phyloP scores from a whole-genome alignment of 1,140 invertebrate species.

The Neodiprion virginianus region DNA sequence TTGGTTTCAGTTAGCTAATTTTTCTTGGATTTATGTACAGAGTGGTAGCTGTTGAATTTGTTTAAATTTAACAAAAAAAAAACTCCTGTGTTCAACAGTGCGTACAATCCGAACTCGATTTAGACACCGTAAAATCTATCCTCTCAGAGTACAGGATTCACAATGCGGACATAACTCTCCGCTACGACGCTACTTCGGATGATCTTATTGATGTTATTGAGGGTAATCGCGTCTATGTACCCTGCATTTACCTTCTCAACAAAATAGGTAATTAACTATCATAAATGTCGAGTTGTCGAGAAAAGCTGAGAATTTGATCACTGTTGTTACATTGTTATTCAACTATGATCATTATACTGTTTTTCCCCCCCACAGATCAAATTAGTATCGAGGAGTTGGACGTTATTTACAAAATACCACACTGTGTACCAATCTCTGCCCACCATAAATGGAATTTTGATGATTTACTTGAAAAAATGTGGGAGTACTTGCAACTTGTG shows the following conservation, averaged over 20 bases:
- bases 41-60: neutral
- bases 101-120: constrained; percentile 92
- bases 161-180: constrained; percentile 95
- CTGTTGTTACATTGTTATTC: constrained; percentile 21
- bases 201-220: constrained; percentile 99
- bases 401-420: constrained; percentile 98
- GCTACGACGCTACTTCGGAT: constrained; percentile 96
- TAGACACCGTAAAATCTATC: constrained; percentile 95
- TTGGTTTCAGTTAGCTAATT: constrained; percentile 34
- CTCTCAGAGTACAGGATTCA: constrained; percentile 98
- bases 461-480: constrained; percentile 98
- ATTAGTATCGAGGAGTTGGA: constrained; percentile 96
- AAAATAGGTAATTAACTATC: constrained; percentile 83
- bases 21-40: neutral
- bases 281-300: neutral
- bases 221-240: constrained; percentile 97
- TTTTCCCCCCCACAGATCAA: constrained; percentile 73
- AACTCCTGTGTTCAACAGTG: constrained; percentile 65
- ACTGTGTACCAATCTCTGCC: constrained; percentile 98
- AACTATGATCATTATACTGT: constrained; percentile 13
- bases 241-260: constrained; percentile 98
- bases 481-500: constrained; percentile 95
- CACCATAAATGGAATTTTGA: constrained; percentile 99
- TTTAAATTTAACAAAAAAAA: neutral
- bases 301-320: constrained; percentile 20